Base-by-base conservation (phyloP, 2,888 invertebrate genomes). In the Rhaphigaster nebulosa region DNA sequence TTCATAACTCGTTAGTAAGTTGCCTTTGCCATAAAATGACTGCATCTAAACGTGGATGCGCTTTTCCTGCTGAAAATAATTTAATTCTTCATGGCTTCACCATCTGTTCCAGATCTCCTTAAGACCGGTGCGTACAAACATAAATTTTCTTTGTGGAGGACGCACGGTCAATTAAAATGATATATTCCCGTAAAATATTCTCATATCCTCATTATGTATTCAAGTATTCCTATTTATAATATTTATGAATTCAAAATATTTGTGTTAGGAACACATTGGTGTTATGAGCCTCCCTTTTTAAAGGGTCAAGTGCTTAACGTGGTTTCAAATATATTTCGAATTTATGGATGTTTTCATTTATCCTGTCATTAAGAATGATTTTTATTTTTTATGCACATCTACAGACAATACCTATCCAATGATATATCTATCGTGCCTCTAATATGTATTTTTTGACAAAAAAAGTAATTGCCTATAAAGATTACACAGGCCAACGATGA, bases 151-250 rank as follows among this genome's bases (percentile, higher is more conserved):
- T 0, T n/a, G 12, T n/a, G 13, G n/a, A 45, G 84, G 84, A 41
- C 84, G 45, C n/a, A n/a, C 84, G 84, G 84, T 50, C 84, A 84
- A 84, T 84, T 84, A 84, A n/a, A 84, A 45, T 84, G 84, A 84
- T 50, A 84, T 84, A 80, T 80, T 45, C 41, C 45, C 60, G 10
- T 60, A 60, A 60, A 60, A 60, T 60, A 60, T 60, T 29, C n/a
- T n/a, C 20, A 29, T 60, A 29, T 65, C 65, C 65, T 65, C 45
- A n/a, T 84, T 84, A 45, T 84, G 15, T 84, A 84, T 84, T 84
- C 84, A 84, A n/a, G n/a, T n/a, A 41, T 84, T 41, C 45, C 1
- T 84, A 84, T 50, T 84, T 41, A 50, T 84, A 45, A 84, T 41
- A 84, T 45, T 84, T 84, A 45, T 84, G 45, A n/a, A 84, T 84